Base-by-base conservation (phyloP, 2,113 vertebrate species). In the Podilymbus podiceps region DNA sequence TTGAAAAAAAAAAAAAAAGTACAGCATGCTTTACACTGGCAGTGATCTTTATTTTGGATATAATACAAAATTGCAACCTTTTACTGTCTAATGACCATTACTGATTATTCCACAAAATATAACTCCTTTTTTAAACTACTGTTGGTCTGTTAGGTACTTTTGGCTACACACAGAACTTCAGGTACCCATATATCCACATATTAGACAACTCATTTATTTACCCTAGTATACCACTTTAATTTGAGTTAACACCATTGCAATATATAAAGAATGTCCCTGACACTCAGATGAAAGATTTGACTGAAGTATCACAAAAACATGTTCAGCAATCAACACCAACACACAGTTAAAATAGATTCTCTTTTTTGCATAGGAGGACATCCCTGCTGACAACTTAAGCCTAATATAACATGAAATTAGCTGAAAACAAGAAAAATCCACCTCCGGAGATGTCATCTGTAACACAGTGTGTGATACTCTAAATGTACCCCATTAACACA, bases 341-440 rank as follows among this genome's bases (percentile, higher is more conserved):
- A 95, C 90, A 60, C 10, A 63, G 88, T 50, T 95, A 95, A 95
- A 97, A 94, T 68, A 93, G 83, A 73, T n/a, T 76, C 20, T 76
- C 66, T 84, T 90, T 85, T 85, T 85, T 90, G 46, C 94, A 96
- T 33, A 88, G 85, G 95, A 97, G 50, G 78, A 83, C 86, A 96
- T 79, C 38, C 55, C 77, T 95, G 79, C 67, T 90, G 89, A 91
- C 86, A 92, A 56, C 78, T 81, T 80, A 91, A 90, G 74, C 53
- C 56, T 87, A 94, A 91, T 94, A 83, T 89, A 95, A 96, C 66
- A 82, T 21, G 33, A 95, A 96, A 94, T 96, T 92, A 95, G 68
- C 58, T 87, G 89, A 95, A 96, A 95, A 88, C n/a, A 87, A 88
- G 88, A 92, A 90, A 96, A 96, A 95, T 96, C 91, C 94, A 86